A percentile compares a stretch with the other conserved stretches of the same genome.
Evolutionary conservation across 2,888 invertebrate species (phyloP).

Genomic region (Athetis lepigone): DNA sequence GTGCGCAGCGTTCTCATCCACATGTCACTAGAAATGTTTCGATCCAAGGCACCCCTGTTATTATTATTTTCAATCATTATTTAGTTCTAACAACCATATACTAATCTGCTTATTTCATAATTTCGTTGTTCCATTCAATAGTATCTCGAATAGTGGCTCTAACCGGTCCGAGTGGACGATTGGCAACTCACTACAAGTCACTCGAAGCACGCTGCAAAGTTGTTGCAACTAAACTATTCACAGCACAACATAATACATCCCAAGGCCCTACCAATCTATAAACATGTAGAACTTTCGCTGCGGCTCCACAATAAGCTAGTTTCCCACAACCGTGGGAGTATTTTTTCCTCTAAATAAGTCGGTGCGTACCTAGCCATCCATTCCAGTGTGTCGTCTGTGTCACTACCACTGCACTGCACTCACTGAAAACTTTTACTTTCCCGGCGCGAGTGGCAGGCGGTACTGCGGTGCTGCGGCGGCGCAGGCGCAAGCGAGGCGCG

Average conservation of each 20-base stretch:
- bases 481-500: slow-evolving; percentile 67
- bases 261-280: slow-evolving; percentile 63
- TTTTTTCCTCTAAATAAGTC: slow-evolving; percentile 62
- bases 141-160: slow-evolving; percentile 17
- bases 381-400: slow-evolving; percentile 73
- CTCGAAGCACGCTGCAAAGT: slow-evolving; percentile 39
- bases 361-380: slow-evolving; percentile 83
- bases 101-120: background rate
- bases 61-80: background rate
- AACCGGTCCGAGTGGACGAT: slow-evolving; percentile 45
- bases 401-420: slow-evolving; percentile 79
- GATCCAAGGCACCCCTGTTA: background rate
- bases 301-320: slow-evolving; percentile 58
- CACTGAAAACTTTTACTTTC: slow-evolving; percentile 79
- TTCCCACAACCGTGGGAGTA: slow-evolving; percentile 65
- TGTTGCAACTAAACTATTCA: slow-evolving; percentile 48
- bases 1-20: too few species aligned
- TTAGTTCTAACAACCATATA: background rate
- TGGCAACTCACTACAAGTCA: slow-evolving; percentile 24
- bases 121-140: slow-evolving; percentile 37
- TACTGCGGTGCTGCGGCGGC: slow-evolving; percentile 52
- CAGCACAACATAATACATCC: slow-evolving; percentile 48
- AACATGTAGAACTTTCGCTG: slow-evolving; percentile 64
- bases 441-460: slow-evolving; percentile 59
- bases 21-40: background rate